Conservation (phyloP, 1,140 invertebrate genomes). For the Drosophila truncata region DNA sequence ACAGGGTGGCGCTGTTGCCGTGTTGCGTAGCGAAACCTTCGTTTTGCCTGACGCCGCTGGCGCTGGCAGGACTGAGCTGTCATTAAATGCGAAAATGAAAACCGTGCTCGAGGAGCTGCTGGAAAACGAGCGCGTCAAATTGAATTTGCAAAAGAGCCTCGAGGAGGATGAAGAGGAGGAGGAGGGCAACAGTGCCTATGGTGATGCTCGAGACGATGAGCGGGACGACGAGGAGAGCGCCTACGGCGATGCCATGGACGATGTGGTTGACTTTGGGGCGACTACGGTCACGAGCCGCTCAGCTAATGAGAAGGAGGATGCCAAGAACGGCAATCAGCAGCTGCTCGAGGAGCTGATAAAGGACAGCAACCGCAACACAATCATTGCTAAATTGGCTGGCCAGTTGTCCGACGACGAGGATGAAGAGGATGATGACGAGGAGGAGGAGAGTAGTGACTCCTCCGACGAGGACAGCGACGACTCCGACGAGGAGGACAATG, state of each 20-base stretch:
- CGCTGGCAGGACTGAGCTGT: conserved; percentile 71
- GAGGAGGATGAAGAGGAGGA: conserved; percentile 59
- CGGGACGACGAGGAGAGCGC: conserved; percentile 70
- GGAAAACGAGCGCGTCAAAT: conserved; percentile 85
- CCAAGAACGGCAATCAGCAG: conserved; percentile 77
- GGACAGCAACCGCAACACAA: conserved; percentile 81
- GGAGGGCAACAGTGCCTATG: conserved; percentile 45
- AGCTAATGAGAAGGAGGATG: conserved; percentile 53
- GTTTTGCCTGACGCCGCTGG: conserved; percentile 54
- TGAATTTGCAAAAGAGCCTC: conserved; percentile 85
- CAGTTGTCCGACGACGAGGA: conserved; percentile 69
- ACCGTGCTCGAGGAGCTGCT: conserved; percentile 84
- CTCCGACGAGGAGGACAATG: conserved; percentile 75
- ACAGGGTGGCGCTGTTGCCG: conserved; percentile 43
- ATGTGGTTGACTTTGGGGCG: conserved; percentile 75
- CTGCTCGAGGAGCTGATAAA: conserved; percentile 75
- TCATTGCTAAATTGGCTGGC: conserved; percentile 69
- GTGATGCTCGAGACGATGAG: conserved; percentile 63
- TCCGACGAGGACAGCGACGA: conserved; percentile 73
- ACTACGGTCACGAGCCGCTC: conserved; percentile 20
- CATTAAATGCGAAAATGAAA: conserved; percentile 85
- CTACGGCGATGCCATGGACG: conserved; percentile 74
- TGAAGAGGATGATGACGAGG: conserved; percentile 69
- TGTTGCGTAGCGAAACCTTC: conserved; percentile 81
- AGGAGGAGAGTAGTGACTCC: conserved; percentile 72